phyloP scores from a whole-genome alignment of 1,140 invertebrate genomes.

The Tribolium madens region DNA sequence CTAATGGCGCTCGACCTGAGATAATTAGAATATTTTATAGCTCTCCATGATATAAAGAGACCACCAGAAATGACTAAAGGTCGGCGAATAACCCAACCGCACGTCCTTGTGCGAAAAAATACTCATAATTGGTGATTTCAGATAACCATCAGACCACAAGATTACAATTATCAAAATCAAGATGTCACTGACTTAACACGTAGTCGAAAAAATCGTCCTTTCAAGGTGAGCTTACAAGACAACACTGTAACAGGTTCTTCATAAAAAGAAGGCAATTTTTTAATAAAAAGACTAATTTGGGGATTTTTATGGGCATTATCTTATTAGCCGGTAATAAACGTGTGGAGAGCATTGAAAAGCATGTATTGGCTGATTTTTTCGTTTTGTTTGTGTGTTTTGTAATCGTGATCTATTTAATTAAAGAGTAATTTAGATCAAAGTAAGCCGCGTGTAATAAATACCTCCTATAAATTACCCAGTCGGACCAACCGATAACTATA shows the following conservation, averaged over 20 bases:
- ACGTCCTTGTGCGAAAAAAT: constrained; percentile 3
- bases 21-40: constrained; percentile 2
- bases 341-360: background rate
- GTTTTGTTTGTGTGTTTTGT: constrained; percentile 38
- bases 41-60: background rate
- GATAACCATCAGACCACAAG: background rate
- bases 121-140: background rate
- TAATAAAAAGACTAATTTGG: constrained; percentile 5
- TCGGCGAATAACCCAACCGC: background rate
- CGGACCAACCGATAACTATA: constrained; percentile 39
- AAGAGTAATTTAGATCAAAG: constrained; percentile 47
- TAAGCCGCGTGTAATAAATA: constrained; percentile 45
- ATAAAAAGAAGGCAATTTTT: background rate
- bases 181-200: constrained; percentile 11
- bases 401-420: constrained; percentile 48
- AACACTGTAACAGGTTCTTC: background rate
- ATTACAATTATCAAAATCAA: constrained; percentile 12
- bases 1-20: background rate
- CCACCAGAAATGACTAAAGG: background rate
- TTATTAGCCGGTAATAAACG: constrained; percentile 7
- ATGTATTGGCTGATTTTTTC: constrained; percentile 15
- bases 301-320: constrained; percentile 10
- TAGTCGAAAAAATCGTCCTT: constrained; percentile 13
- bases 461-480: constrained; percentile 41
- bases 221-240: background rate